Conservation (phyloP, 2,797 vertebrate genomes). For the Microctenopoma steveboyesi region DNA sequence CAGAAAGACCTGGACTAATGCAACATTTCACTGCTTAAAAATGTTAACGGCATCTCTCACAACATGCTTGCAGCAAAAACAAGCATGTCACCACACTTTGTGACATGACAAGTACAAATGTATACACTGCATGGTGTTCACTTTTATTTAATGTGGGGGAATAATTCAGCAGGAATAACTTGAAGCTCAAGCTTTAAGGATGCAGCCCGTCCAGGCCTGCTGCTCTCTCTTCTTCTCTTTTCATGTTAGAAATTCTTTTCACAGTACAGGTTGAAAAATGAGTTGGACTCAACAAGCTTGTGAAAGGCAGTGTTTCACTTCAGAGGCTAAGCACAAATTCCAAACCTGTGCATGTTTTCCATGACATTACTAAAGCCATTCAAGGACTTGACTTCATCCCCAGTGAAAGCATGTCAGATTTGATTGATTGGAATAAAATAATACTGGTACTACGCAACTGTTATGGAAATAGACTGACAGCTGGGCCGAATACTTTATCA, state of each 20-base stretch:
- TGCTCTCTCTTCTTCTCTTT: neutral
- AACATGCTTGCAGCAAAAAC: constrained; percentile 49
- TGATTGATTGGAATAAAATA: constrained; percentile 82
- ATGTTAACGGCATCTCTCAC: constrained; percentile 33
- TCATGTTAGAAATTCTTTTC: neutral
- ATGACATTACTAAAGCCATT: constrained; percentile 75
- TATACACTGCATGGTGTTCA: neutral
- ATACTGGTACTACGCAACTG: constrained; percentile 71
- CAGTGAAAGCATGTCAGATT: constrained; percentile 81
- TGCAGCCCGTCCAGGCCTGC: neutral
- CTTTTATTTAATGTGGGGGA: neutral
- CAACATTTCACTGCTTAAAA: constrained; percentile 23
- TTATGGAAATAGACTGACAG: constrained; percentile 81
- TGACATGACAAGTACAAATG: constrained; percentile 5
- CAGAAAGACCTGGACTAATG: constrained; percentile 41
- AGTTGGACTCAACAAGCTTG: neutral
- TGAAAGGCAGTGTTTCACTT: constrained; percentile 43
- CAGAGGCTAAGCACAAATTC: constrained; percentile 40
- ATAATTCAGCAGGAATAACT: neutral
- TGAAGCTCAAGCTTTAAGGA: constrained; percentile 1
- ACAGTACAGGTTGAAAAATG: neutral
- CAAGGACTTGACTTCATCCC: constrained; percentile 79
- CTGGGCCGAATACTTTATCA: constrained; percentile 81
- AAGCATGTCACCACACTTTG: constrained; percentile 42
- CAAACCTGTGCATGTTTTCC: constrained; percentile 58